Percentiles rank a stretch among this genome's conserved stretches.
These are phyloP conservation scores for Apus apus DNA, from an alignment of 2,113 vertebrate species.

Conservation along the genomic window DNA sequence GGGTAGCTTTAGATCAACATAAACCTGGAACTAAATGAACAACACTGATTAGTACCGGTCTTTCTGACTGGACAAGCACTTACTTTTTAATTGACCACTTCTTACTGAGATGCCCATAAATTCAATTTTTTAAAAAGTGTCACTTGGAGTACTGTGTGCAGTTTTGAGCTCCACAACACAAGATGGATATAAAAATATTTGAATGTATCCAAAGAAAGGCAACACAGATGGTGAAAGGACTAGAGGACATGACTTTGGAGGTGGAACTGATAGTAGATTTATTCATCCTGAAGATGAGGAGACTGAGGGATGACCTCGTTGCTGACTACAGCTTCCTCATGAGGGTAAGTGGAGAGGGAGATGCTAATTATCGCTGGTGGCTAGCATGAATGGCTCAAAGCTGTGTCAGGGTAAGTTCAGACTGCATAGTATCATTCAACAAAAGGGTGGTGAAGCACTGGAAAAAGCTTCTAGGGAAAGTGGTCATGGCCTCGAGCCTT, in stretches of 20 bases:
- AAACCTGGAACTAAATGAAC: not conserved
- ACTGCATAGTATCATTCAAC: not conserved
- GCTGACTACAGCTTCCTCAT: not conserved
- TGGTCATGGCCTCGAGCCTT: not conserved
- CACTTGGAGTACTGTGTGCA: not conserved
- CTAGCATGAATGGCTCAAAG: not conserved
- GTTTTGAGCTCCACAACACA: not conserved
- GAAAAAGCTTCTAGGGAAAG: not conserved
- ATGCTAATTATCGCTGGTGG: not conserved
- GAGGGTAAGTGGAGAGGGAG: not conserved
- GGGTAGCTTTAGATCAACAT: not conserved
- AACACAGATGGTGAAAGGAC: not conserved
- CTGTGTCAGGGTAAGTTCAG: not conserved
- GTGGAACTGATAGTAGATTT: not conserved
- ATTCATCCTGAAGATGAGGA: not conserved
- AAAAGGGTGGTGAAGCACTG: not conserved
- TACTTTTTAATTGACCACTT: not conserved
- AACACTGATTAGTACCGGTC: not conserved
- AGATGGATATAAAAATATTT: not conserved
- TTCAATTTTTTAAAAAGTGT: not conserved
- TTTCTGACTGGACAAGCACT: not conserved
- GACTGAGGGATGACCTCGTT: not conserved
- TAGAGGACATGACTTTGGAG: not conserved
- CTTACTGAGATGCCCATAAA: not conserved
- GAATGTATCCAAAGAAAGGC: not conserved